These are phyloP conservation scores for Diplodus puntazzo DNA, from an alignment of 2,797 vertebrate genomes.

Conservation along the genomic window DNA sequence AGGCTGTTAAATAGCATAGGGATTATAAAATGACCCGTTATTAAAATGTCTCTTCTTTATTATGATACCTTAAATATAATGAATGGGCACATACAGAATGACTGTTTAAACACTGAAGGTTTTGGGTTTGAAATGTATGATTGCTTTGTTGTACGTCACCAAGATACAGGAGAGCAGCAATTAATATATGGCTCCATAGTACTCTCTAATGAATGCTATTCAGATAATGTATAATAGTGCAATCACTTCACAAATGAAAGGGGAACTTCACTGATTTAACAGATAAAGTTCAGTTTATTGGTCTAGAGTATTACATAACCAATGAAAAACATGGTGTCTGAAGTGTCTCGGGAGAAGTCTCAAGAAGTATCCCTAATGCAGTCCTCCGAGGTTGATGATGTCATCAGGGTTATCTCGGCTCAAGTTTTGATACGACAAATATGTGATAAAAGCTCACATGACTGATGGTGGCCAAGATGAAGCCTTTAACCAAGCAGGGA, in stretches of 20 bases:
- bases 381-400: background rate
- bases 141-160: background rate
- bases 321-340: background rate
- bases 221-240: too few relatives aligned
- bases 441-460: background rate
- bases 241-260: conserved; percentile 5
- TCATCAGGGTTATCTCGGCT: background rate
- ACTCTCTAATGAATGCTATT: background rate
- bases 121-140: background rate
- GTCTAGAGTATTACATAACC: too few relatives aligned
- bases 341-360: too few relatives aligned
- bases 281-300: background rate
- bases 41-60: background rate
- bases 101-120: background rate
- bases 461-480: background rate
- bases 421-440: background rate
- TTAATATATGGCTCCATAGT: background rate
- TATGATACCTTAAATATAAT: background rate
- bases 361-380: too few relatives aligned
- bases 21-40: conserved; percentile 13
- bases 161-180: background rate
- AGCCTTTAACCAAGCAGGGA: background rate
- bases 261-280: background rate
- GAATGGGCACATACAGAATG: background rate
- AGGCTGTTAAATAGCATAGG: background rate